Evolutionary conservation across 2,113 vertebrate genomes (phyloP).

Genomic region (Pongo abelii): DNA sequence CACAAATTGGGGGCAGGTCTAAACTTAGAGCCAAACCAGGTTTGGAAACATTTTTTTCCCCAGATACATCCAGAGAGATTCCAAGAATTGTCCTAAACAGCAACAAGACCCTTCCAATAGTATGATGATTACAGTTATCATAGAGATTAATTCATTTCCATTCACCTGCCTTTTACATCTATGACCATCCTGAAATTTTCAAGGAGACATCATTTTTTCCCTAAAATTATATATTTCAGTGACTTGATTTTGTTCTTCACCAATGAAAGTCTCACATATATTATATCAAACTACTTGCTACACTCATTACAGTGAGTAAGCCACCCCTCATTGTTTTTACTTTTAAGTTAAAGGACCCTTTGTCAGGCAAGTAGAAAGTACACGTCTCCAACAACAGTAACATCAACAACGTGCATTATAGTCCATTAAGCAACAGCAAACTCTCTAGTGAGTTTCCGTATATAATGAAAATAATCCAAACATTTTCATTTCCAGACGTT

Average conservation of each 20-base stretch:
- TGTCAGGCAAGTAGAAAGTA: background rate
- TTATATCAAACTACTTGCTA: background rate
- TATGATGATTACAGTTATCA: background rate
- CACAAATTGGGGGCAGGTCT: background rate
- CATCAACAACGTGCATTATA: background rate
- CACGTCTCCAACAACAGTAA: background rate
- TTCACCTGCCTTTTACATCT: background rate
- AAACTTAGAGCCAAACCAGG: background rate
- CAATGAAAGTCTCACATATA: background rate
- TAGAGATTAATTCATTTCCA: background rate
- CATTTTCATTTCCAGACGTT: constrained; percentile 16
- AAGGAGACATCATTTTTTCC: background rate
- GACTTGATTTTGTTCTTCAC: background rate
- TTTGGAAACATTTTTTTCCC: background rate
- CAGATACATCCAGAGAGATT: background rate
- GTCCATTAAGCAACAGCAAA: background rate
- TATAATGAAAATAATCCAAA: background rate
- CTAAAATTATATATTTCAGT: background rate
- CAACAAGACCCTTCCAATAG: background rate
- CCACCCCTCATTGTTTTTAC: background rate
- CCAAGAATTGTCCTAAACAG: background rate
- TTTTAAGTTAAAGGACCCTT: background rate
- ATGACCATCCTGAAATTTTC: background rate
- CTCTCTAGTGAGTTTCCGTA: background rate
- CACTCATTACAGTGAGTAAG: background rate